Conservation (phyloP, 64 coral and sea anemone genomes). For the Catalaphyllia jardinei region DNA sequence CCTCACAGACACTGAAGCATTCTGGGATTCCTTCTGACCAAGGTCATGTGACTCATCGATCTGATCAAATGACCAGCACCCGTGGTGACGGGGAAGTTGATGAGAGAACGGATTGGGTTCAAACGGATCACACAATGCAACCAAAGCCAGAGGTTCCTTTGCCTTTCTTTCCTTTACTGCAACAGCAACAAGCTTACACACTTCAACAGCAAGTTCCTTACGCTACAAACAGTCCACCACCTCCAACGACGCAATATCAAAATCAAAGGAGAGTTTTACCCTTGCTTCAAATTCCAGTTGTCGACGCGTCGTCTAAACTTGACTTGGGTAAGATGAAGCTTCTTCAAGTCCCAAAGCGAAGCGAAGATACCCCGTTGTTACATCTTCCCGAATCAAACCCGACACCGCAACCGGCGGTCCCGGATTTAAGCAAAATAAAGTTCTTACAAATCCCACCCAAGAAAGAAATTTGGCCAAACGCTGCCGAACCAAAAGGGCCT, state of each 20-base stretch:
- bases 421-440: constrained; percentile 58
- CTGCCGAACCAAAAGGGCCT: background rate
- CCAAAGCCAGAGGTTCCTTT: background rate
- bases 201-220: background rate
- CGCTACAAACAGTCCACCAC: background rate
- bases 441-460: constrained; percentile 39
- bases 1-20: background rate
- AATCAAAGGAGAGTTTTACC: constrained; percentile 30
- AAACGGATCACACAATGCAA: background rate
- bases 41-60: background rate
- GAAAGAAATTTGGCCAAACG: background rate
- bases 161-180: constrained; percentile 4
- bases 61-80: background rate
- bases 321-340: constrained; percentile 32
- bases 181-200: background rate
- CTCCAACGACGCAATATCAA: background rate
- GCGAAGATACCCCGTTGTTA: background rate
- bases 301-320: background rate
- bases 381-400: constrained; percentile 30
- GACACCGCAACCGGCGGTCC: background rate
- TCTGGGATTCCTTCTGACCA: constrained; percentile 4
- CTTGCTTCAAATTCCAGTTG: constrained; percentile 42
- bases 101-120: background rate
- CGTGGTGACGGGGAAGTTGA: background rate
- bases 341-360: constrained; percentile 17